Evolutionary conservation across 2,797 vertebrate genomes (phyloP).

Genomic region (Buceros bicornis): DNA sequence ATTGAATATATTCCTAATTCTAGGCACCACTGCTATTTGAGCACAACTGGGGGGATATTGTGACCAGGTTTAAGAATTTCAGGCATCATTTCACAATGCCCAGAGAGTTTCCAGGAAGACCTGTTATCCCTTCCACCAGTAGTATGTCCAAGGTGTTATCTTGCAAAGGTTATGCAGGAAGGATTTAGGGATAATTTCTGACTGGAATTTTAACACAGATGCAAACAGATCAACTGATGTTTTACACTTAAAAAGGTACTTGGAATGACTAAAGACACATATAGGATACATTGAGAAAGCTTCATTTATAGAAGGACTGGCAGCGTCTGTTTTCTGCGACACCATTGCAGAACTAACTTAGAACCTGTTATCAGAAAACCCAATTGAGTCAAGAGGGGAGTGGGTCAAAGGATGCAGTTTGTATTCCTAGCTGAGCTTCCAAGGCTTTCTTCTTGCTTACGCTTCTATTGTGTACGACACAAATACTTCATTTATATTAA

Average conservation of each 20-base stretch:
- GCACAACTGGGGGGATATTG: background rate
- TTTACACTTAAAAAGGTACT: background rate
- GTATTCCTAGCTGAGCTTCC: background rate
- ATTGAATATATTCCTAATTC: background rate
- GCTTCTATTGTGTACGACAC: background rate
- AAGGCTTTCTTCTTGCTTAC: background rate
- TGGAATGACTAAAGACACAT: background rate
- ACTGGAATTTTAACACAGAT: background rate
- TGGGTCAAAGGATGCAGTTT: background rate
- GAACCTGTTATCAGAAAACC: background rate
- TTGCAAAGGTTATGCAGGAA: background rate
- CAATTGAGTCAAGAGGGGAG: background rate
- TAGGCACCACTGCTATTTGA: background rate
- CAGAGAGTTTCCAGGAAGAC: background rate
- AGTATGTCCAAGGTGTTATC: background rate
- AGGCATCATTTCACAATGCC: background rate
- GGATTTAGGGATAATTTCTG: background rate
- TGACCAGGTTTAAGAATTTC: background rate
- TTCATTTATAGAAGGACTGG: background rate
- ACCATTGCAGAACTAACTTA: background rate
- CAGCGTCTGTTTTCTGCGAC: background rate
- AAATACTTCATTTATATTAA: background rate
- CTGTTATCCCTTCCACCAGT: background rate
- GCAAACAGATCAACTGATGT: background rate
- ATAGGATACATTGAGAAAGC: background rate